phyloP scores from a whole-genome alignment of 37 sponge, comb jelly and placozoan species.

The Halisarca cf. caerulea region DNA sequence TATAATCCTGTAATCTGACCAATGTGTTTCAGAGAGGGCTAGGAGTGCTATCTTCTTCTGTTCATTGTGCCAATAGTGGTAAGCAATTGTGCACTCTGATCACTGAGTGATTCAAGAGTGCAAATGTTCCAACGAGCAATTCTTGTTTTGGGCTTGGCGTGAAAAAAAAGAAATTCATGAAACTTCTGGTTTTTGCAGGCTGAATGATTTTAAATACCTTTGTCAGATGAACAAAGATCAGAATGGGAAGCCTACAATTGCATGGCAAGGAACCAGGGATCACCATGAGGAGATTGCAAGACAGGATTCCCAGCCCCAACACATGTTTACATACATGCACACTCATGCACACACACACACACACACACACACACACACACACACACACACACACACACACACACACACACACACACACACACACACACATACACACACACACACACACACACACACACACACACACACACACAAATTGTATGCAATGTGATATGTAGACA shows the following conservation, averaged over 20 bases:
- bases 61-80: neutral
- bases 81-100: neutral
- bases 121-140: slow-evolving; percentile 1
- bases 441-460: too few relatives aligned
- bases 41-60: neutral
- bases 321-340: too few relatives aligned
- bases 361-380: too few relatives aligned
- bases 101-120: slow-evolving; percentile 9
- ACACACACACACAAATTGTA: too few relatives aligned
- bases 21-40: slow-evolving; percentile 8
- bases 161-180: neutral
- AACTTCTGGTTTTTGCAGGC: slow-evolving; percentile 4
- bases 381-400: too few relatives aligned
- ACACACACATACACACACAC: too few relatives aligned
- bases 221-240: neutral
- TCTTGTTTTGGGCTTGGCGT: slow-evolving; percentile 14
- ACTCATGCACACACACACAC: too few relatives aligned
- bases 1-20: neutral
- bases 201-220: slow-evolving; percentile 4
- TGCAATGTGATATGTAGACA: too few relatives aligned
- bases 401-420: too few relatives aligned
- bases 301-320: neutral
- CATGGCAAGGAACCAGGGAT: slow-evolving; percentile 11
- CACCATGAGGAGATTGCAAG: slow-evolving; percentile 11
- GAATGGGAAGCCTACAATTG: neutral